Conservation (phyloP, 2,113 vertebrate genomes). For the Campylomormyrus numenius region DNA sequence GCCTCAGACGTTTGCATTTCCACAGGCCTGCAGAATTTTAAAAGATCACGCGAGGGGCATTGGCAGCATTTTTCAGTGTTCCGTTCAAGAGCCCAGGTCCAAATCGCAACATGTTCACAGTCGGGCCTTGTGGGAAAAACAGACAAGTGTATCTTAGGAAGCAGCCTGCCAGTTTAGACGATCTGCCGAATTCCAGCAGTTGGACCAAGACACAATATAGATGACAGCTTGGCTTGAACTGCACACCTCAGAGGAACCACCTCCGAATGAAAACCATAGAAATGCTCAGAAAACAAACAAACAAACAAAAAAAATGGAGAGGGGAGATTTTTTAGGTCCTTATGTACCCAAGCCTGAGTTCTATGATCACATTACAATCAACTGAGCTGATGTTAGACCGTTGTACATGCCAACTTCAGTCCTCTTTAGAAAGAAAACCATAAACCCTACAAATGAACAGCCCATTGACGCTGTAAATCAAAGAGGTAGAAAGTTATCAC, state of each 20-base stretch:
- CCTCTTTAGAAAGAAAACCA: neutral
- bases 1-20: neutral
- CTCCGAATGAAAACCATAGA: neutral
- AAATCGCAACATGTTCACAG: neutral
- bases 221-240: neutral
- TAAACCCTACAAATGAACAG: neutral
- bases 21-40: neutral
- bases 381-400: neutral
- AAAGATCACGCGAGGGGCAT: neutral
- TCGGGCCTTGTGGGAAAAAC: neutral
- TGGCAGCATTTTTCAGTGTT: neutral
- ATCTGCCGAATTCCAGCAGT: neutral
- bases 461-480: neutral
- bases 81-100: neutral
- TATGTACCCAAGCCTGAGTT: neutral
- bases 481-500: constrained; percentile 19
- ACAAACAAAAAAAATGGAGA: neutral
- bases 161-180: neutral
- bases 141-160: neutral
- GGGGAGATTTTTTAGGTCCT: neutral
- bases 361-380: neutral
- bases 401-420: neutral
- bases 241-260: neutral
- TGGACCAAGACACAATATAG: neutral
- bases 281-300: neutral